A percentile compares a stretch with the other conserved stretches of the same genome.
phyloP scores from a whole-genome alignment of 53 echinoderm and acorn worm species.

The Actinopyga echinites region DNA sequence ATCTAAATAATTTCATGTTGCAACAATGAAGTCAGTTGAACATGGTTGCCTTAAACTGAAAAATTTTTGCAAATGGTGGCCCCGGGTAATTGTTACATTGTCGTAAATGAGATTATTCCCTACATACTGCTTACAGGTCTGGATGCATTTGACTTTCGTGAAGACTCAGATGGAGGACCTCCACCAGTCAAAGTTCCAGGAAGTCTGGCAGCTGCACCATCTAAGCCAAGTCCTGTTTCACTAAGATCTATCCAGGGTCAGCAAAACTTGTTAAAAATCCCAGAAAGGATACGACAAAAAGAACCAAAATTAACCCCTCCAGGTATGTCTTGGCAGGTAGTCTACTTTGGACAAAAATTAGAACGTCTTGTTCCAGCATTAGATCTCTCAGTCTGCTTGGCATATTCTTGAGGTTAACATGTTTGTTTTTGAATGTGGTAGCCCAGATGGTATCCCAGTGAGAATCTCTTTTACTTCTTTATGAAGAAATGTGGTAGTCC shows the following conservation, averaged over 20 bases:
- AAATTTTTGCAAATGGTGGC: not conserved
- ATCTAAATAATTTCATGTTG: too few relatives aligned
- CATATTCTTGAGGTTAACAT: too few relatives aligned
- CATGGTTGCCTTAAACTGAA: too few relatives aligned
- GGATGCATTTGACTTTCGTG: slow-evolving; percentile 17
- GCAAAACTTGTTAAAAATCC: not conserved
- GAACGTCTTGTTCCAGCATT: too few relatives aligned
- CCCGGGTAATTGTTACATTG: not conserved
- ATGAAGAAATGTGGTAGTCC: too few relatives aligned
- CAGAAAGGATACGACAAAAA: slow-evolving; percentile 19
- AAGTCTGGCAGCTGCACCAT: not conserved
- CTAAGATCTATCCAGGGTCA: not conserved
- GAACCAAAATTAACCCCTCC: not conserved
- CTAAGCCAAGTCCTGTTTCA: slow-evolving; percentile 1
- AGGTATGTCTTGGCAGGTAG: not conserved
- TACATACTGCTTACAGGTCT: not conserved
- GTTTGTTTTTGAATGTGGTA: too few relatives aligned
- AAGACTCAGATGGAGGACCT: not conserved
- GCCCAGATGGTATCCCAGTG: too few relatives aligned
- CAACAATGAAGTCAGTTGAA: too few relatives aligned
- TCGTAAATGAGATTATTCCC: not conserved
- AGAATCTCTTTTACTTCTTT: too few relatives aligned
- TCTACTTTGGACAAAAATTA: too few relatives aligned
- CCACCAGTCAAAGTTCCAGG: slow-evolving; percentile 13
- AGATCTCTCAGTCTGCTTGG: too few relatives aligned